phyloP scores from a whole-genome alignment of 2,113 vertebrate species.

The Chloebia gouldiae region DNA sequence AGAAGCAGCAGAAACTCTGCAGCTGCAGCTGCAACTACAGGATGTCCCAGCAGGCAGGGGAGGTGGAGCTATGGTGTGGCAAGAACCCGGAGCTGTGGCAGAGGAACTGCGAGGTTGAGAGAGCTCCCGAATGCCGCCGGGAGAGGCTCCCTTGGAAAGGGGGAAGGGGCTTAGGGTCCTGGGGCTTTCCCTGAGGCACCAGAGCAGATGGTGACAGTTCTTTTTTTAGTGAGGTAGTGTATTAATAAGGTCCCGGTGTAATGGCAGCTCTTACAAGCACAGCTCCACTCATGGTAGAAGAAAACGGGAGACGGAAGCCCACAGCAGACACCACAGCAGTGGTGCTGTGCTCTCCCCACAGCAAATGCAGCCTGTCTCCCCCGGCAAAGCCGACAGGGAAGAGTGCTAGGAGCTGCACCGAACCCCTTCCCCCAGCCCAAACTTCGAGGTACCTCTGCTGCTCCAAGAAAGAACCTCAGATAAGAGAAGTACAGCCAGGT shows the following conservation, averaged over 20 bases:
- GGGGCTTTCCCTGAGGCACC: not conserved
- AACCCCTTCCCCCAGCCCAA: not conserved
- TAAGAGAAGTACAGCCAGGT: not conserved
- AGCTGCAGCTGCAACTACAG: too few species aligned
- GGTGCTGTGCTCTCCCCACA: not conserved
- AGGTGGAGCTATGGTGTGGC: not conserved
- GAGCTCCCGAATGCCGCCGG: not conserved
- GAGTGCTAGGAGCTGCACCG: too few species aligned
- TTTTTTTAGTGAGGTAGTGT: not conserved
- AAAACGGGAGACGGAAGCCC: not conserved
- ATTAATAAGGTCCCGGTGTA: not conserved
- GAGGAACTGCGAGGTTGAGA: not conserved
- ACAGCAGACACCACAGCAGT: too few species aligned
- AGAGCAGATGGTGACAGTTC: not conserved
- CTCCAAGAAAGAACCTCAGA: not conserved
- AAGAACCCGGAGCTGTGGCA: not conserved
- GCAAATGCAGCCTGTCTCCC: too few species aligned
- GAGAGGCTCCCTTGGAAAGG: not conserved
- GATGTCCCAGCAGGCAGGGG: not conserved
- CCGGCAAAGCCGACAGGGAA: not conserved
- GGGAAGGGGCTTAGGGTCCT: too few species aligned
- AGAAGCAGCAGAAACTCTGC: not conserved
- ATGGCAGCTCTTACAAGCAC: not conserved
- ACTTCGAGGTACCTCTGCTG: not conserved
- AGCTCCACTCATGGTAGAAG: not conserved